Evolutionary conservation across 2,113 vertebrate genomes (phyloP), one percentile per base, ranked within the genome.

Genomic region (Anarrhichthys ocellatus): DNA sequence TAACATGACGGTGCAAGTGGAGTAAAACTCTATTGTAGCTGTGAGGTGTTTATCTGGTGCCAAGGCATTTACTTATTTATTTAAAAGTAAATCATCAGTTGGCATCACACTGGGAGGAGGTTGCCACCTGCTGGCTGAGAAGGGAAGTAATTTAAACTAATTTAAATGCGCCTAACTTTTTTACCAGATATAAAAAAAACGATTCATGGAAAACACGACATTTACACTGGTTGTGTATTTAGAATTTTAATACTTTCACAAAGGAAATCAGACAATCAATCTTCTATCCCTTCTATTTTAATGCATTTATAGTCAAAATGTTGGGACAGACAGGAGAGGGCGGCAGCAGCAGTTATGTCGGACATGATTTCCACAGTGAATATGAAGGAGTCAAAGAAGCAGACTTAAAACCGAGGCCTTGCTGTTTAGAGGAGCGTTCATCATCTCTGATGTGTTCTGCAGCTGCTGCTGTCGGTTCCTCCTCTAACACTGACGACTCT

Each of bases 61-160:
- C 42, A 44, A n/a, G 14, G n/a, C 63, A 75, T 44, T 44, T 52
- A 9, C 14, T 22, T 18, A 34, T 34, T 34, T 34, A 34, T 34
- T 34, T 34, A 48, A 58, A 40, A 29, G 7, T 18, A 14, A 20
- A 67, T 24, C 20, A 27, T 6, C 17, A 6, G 11, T 56, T 8
- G 27, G 64, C 48, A 11, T 32, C 20, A 78, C 6, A 62, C 42
- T 88, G n/a, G 36, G 66, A 13, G 48, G 15, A 87, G 69, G 85
- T 52, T 91, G 90, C 93, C 93, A 89, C 66, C 95, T 91, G 67
- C 83, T 94, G 95, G 90, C 17, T 36, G 40, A 59, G 0, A 10
- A 18, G 22, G 46, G 71, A 68, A 84, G 6, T 56, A 40, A 38
- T 2, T 29, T 18, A 9, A 52, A 64, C 9, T 6, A 29, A 14